Evolutionary conservation across 2,113 vertebrate genomes (phyloP), one percentile per base, ranked within the genome.

Genomic region (Petrocephalus microphthalmus): DNA sequence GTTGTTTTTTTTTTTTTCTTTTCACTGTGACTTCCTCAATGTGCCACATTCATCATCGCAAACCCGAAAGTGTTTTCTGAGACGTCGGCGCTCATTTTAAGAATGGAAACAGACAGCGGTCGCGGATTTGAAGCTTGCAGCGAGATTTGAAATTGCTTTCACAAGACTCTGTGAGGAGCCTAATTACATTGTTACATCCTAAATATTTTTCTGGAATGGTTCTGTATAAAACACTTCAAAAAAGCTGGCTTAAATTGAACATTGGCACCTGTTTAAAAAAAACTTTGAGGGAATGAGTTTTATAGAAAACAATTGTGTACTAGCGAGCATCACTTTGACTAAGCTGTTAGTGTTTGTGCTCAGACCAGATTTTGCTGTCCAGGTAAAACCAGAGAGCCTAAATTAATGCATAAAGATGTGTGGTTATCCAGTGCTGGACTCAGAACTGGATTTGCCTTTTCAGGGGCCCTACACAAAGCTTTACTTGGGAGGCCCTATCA

Each of bases 121-220:
- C 87, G 92, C 89, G 93, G 94, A 94, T 89, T 90, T 88, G 88
- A 85, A 87, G 90, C 93, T 93, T 33, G 88, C 64, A 90, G 92
- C 90, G 60, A 89, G 81, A 91, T 92, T 92, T 94, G 93, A 93
- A 91, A 92, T 93, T 92, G 92, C 94, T 92, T 94, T 91, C 92
- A 92, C 93, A 86, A 91, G 87, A 87, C 84, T 86, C 57, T 90
- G 60, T 67, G 89, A 89, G 88, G 89, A 93, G 92, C 87, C 91
- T 91, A 92, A 93, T 94, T 93, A 86, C 92, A 92, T 93, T 91
- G 29, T 92, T 91, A 92, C 93, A 90, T 88, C 92, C 89, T 88
- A 86, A 91, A 90, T 90, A 91, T 90, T 91, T 90, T 93, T 92
- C 90, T 92, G 92, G 88, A 92, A 91, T 90, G 92, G 93, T 92